Evolutionary conservation across 2,797 vertebrate species (phyloP), one percentile per base, ranked within the genome.

Genomic region (Lutra lutra): DNA sequence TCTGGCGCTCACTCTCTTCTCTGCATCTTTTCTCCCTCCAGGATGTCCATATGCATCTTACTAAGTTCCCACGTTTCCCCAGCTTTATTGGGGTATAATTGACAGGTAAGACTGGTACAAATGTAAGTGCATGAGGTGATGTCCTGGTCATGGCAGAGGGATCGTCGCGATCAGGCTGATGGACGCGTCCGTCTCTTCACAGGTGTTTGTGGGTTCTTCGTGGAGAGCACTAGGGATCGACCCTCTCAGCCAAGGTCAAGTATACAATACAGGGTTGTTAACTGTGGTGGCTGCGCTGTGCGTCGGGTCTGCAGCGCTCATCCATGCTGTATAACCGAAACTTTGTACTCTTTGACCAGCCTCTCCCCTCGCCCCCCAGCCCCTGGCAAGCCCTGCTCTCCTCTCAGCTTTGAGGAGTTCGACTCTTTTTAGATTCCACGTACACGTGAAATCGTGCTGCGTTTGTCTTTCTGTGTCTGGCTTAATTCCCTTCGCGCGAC

Each of bases 301-400:
- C 0, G 1, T 38, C 8, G 38, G 32, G 9, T 21, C 46, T 38
- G 75, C 27, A 25, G 89, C 51, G n/a, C 13, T 32, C 7, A 5
- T 3, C 14, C 15, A 6, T 58, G 60, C 66, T 8, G 1, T 2
- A 1, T 2, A 43, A 56, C 64, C 0, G 2, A 46, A 40, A 54
- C n/a, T 32, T 13, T 7, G 29, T 8, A 3, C 4, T 15, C 18
- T 40, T 40, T 40, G 20, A 13, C 21, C 27, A 17, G 12, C 62
- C 27, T 51, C 29, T 17, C 2, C 11, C 15, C 20, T 12, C 14
- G 18, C 21, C 10, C 17, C 43, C 51, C 88, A 25, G 62, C 79
- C 58, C 43, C 40, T 23, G 58, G 32, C 68, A 21, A n/a, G 12
- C 3, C 32, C 5, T 51, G 12, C 11, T 38, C 32, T 2, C 21